Percentiles rank a stretch among this genome's conserved stretches.
These are phyloP conservation scores for Paragorgia papillata DNA, from an alignment of 92 coral and sea anemone genomes.

Conservation along the genomic window DNA sequence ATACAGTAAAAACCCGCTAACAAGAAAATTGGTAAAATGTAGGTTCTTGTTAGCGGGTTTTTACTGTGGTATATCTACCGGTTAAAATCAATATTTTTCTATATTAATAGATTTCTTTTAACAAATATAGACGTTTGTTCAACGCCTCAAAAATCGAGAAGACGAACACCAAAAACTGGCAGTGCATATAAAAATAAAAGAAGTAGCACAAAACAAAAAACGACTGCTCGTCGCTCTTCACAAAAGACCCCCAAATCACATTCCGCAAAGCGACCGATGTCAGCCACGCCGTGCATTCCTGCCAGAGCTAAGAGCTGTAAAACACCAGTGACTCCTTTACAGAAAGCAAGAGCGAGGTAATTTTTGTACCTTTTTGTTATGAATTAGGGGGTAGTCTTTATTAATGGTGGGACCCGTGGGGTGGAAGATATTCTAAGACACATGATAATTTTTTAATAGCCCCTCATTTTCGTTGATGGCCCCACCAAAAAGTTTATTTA, in stretches of 20 bases:
- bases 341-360: constrained; percentile 90
- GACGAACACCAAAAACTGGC: constrained; percentile 42
- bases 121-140: not conserved
- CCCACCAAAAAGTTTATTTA: too few species aligned
- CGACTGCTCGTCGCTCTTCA: constrained; percentile 40
- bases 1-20: too few species aligned
- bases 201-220: constrained; percentile 1
- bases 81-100: too few species aligned
- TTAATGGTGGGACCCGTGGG: too few species aligned
- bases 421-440: too few species aligned
- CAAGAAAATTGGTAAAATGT: too few species aligned
- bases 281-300: constrained; percentile 83
- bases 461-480: too few species aligned
- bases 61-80: too few species aligned
- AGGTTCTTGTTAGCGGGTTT: too few species aligned
- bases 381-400: too few species aligned
- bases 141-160: constrained; percentile 1
- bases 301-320: constrained; percentile 81
- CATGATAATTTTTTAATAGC: too few species aligned
- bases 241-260: constrained; percentile 53
- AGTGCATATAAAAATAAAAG: constrained; percentile 19
- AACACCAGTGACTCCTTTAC: constrained; percentile 87
- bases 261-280: constrained; percentile 32
- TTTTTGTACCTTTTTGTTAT: not conserved
- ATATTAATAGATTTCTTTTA: not conserved